phyloP scores from a whole-genome alignment of 2,797 vertebrate species.

The Yasuhikotakia modesta region DNA sequence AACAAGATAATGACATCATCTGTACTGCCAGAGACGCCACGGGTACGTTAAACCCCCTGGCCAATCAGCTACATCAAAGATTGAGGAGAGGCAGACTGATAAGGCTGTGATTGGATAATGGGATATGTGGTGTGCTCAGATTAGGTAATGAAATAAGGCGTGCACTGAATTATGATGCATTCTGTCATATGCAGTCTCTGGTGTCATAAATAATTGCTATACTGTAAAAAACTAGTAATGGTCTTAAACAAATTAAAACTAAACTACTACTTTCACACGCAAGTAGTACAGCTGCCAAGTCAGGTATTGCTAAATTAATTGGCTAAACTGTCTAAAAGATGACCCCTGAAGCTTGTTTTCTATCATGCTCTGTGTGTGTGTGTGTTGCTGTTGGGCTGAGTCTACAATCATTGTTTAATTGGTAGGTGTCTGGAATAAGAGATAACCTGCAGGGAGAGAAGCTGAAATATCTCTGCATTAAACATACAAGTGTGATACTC shows the following conservation, averaged over 20 bases:
- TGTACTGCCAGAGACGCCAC: conserved; percentile 51
- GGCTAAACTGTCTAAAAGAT: conserved; percentile 33
- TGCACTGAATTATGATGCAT: conserved; percentile 47
- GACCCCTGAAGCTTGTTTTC: conserved; percentile 48
- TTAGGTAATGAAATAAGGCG: conserved; percentile 48
- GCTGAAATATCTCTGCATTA: conserved; percentile 54
- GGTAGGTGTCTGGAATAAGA: conserved; percentile 58
- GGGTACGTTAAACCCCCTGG: conserved; percentile 30
- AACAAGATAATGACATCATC: conserved; percentile 56
- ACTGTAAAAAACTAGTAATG: neutral
- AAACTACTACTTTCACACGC: neutral
- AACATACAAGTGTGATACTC: conserved; percentile 74
- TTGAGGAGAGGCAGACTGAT: conserved; percentile 45
- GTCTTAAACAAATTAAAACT: neutral
- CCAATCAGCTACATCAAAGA: conserved; percentile 49
- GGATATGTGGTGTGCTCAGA: conserved; percentile 32
- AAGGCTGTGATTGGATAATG: conserved; percentile 52
- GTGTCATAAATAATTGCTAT: conserved; percentile 29
- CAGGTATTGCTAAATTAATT: conserved; percentile 50
- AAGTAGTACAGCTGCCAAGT: conserved; percentile 16
- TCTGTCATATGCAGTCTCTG: conserved; percentile 17
- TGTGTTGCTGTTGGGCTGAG: conserved; percentile 29
- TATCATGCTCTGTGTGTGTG: conserved; percentile 26
- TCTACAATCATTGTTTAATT: conserved; percentile 53
- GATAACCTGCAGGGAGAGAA: conserved; percentile 44